Conservation (phyloP, 2,797 vertebrate genomes). For the Ceyx erithaca region DNA sequence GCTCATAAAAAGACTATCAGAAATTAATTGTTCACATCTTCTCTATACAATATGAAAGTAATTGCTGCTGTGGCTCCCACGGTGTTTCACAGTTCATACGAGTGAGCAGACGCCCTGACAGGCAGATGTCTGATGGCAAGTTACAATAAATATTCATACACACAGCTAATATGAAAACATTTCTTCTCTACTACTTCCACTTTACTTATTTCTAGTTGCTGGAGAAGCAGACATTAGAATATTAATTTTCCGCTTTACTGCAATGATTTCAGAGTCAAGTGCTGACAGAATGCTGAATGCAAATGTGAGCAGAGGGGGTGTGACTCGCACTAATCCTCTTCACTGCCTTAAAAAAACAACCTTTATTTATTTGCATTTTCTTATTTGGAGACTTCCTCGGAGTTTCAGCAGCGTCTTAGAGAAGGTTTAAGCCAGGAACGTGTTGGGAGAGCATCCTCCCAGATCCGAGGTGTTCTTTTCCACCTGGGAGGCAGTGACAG, state of each 20-base stretch:
- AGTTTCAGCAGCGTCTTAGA: not conserved
- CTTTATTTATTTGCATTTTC: conserved; percentile 61
- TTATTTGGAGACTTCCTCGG: not conserved
- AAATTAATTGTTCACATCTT: not conserved
- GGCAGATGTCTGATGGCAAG: conserved; percentile 33
- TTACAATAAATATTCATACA: conserved; percentile 75
- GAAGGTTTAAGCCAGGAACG: not conserved
- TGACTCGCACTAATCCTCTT: conserved; percentile 72
- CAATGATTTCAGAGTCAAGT: conserved; percentile 82
- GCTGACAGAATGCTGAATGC: conserved; percentile 69
- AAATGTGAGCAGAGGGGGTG: conserved; percentile 72
- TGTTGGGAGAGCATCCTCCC: not conserved
- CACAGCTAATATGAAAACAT: conserved; percentile 57
- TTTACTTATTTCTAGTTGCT: conserved; percentile 76
- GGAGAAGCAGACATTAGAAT: conserved; percentile 81
- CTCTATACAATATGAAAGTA: not conserved
- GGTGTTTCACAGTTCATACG: not conserved
- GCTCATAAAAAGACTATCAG: not conserved
- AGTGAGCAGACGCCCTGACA: not conserved
- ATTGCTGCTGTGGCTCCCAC: not conserved
- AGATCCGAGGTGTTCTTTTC: not conserved
- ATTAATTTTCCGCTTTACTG: conserved; percentile 89
- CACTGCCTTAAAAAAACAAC: conserved; percentile 16
- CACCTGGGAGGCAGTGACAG: not conserved
- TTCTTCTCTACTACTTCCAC: conserved; percentile 70